Evolutionary conservation across 1,140 invertebrate species (phyloP).

Genomic region (Magallana angulata): DNA sequence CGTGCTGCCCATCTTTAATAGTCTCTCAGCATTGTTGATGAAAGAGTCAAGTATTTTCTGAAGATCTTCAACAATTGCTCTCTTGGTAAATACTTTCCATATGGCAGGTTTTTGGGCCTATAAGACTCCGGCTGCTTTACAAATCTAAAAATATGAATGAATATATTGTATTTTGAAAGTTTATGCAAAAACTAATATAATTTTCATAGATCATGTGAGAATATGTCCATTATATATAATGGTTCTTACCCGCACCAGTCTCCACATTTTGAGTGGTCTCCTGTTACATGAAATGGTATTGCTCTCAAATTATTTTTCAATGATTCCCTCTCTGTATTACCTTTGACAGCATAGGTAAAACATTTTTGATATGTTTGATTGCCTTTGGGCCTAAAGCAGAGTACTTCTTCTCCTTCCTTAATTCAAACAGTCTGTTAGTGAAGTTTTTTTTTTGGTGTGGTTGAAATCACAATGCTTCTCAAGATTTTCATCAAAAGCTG

Average conservation of each 20-base stretch:
- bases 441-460: slow-evolving; percentile 49
- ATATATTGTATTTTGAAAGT: background rate
- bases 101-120: background rate
- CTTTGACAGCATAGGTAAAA: slow-evolving; percentile 38
- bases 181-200: background rate
- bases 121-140: slow-evolving; percentile 10
- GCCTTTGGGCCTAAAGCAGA: background rate
- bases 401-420: slow-evolving; percentile 38
- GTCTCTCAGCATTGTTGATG: background rate
- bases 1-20: background rate
- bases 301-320: background rate
- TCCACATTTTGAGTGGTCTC: slow-evolving; percentile 32
- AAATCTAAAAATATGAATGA: background rate
- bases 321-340: background rate
- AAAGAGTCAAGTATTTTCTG: background rate
- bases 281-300: slow-evolving; percentile 42
- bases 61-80: background rate
- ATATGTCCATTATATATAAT: too few relatives aligned
- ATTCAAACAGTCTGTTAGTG: slow-evolving; percentile 28
- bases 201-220: background rate
- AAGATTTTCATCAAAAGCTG: background rate
- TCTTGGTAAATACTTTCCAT: slow-evolving; percentile 32
- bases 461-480: slow-evolving; percentile 38
- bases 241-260: background rate
- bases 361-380: slow-evolving; percentile 30